Percentiles rank a stretch among this genome's conserved stretches.
These are phyloP conservation scores for Otis tarda DNA, from an alignment of 2,113 vertebrate species.

Conservation along the genomic window DNA sequence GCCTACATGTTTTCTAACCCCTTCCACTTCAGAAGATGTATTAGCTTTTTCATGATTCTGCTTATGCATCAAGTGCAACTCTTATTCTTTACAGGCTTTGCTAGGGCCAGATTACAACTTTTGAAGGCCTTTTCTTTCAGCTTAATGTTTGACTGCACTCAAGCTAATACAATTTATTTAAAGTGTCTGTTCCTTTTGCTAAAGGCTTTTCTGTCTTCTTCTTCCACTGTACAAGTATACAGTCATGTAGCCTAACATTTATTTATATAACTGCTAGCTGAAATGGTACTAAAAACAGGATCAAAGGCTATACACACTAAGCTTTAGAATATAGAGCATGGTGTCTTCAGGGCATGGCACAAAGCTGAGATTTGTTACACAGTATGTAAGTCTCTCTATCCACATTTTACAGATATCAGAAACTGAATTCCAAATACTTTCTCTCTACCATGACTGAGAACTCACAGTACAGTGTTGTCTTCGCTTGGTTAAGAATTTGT, in stretches of 20 bases:
- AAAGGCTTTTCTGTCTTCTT: neutral
- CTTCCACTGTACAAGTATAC: neutral
- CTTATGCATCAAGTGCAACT: neutral
- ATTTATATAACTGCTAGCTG: neutral
- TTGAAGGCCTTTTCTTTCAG: neutral
- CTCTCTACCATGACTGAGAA: neutral
- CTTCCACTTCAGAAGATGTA: neutral
- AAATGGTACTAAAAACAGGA: neutral
- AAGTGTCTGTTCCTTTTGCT: neutral
- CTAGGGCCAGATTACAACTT: neutral
- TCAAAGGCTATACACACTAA: neutral
- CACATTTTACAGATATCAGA: neutral
- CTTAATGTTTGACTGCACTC: neutral
- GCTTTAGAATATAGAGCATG: neutral
- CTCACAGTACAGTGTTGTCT: rapidly evolving
- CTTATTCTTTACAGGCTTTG: neutral
- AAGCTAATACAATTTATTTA: neutral
- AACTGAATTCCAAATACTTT: neutral
- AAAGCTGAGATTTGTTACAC: neutral
- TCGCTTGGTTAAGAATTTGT: neutral
- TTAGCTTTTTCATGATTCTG: neutral
- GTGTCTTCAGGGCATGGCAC: neutral
- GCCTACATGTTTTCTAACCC: neutral
- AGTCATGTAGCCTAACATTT: neutral
- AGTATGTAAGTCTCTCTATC: neutral